Evolutionary conservation across 2,888 invertebrate genomes (phyloP), one percentile per base, ranked within the genome.

Genomic region (Caenorhabditis sp.): DNA sequence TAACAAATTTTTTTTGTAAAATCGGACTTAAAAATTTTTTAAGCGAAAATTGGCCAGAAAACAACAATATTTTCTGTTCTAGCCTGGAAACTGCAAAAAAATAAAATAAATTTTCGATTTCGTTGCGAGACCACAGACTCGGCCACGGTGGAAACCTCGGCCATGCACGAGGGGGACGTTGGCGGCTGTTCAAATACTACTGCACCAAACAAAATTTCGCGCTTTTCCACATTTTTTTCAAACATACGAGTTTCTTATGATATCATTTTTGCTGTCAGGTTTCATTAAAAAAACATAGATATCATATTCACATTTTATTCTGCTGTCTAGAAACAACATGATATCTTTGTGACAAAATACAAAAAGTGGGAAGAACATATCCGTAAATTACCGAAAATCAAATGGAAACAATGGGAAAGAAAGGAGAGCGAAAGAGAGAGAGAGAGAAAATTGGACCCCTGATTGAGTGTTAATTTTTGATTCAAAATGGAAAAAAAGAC

Each of bases 351-450:
- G 54, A 73, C 49, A 66, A 75, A 75, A 61, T 22, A 44, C 26
- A 58, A 77, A 66, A 76, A 49, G 8, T 54, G 31, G 31, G 69
- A 44, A 26, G n/a, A n/a, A 41, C 22, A 69, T 77, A 77, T 70
- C 77, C 77, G 77, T 77, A 76, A 75, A 59, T 68, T 64, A 76
- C 69, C 77, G 54, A 77, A 77, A 61, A 61, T 22, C 14, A 56
- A 74, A 54, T 24, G 58, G 35, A 51, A 56, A 58, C n/a, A 58
- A 64, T 35, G 64, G 64, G 61, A 61, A 61, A 31, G 44, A 64
- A 63, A 58, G 58, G 28, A 19, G 70, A 72, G 72, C 10, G 73
- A 28, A 44, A 59, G 49, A 73, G 49, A 73, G 59, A 28, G 58
- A 59, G 49, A 73, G 49, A 73, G 59, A 51, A 51, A 51, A 61